Evolutionary conservation across 2,888 invertebrate genomes (phyloP), one percentile per base, ranked within the genome.

Genomic region (Noctua janthe): DNA sequence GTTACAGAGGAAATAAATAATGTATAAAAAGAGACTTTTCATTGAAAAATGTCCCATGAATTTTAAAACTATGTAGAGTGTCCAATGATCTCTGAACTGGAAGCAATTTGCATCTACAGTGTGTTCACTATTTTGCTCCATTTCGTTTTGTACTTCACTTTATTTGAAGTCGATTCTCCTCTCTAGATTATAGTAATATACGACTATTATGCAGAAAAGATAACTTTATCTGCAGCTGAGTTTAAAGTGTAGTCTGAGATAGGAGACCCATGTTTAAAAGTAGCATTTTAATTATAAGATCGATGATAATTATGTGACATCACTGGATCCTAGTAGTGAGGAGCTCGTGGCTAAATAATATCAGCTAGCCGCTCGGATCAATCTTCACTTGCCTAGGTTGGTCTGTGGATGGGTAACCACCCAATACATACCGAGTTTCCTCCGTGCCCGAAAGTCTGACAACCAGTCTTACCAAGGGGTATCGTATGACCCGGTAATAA

Each of bases 81-180:
- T 84, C 43, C 67, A 78, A 72, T 72, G 71, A 84, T 73, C 64
- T 70, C 81, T 67, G 17, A 20, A 72, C 80, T 78, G 69, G 56
- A 69, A 79, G 69, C 71, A 71, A 72, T 82, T 82, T 78, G 51
- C 54, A 29, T 73, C 62, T 62, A 43, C 8, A 72, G 69, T 69
- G 49, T 72, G 85, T 72, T 69, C 71, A 72, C 8, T 72, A 72
- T 80, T 39, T 82, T 72, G 29, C 66, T 62, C 39, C 8, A 70
- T 84, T 84, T 84, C 56, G 39, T 69, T 82, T 84, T 62, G 15
- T 13, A n/a, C 23, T 72, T 62, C 23, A 56, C 47, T 23, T 56
- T 72, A 54, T 79, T 39, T 39, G 59, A 56, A 56, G 56, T 76
- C 8, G 1, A 62, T 59, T 51, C 23, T 77, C 15, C 8, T 56